Base-by-base conservation (phyloP, 2,888 invertebrate species). In the Melieria crassipennis region DNA sequence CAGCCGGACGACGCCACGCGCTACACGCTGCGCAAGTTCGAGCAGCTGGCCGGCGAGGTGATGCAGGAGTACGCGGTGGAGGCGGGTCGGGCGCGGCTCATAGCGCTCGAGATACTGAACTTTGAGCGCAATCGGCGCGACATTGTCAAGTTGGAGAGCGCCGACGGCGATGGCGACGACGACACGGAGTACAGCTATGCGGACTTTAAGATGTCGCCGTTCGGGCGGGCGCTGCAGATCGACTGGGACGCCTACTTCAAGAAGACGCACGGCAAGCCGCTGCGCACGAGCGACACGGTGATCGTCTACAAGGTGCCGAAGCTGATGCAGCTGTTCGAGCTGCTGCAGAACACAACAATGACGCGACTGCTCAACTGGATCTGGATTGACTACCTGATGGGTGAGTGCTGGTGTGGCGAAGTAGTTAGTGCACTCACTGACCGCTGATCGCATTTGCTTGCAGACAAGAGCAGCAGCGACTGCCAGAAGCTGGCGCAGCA, bases 351-450 rank as follows among this genome's bases (percentile, higher is more conserved):
- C 10, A 84, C 83, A 0, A 80, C 82, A 45, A 75, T 78, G 70
- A 77, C 75, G 3, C 79, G 85, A 0, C 72, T 85, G 64, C 77
- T 82, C 1, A 85, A 85, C 71, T 85, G 84, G 82, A 77, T 85
- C 9, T 85, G 85, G 85, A 82, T 81, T 7, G 81, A 86, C 57
- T 86, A 86, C 71, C 75, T 85, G 7, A 80, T 85, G 79, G 84
- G 85, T 84, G 65, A 72, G 83, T 78, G 6, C 11, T 4, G n/a
- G n/a, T n/a, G n/a, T n/a, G n/a, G n/a, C n/a, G 42, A 16, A 16
- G 13, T 55, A 9, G 16, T 45, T 6, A 10, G 16, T 43, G 1
- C 2, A 3, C 4, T 58, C 4, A 13, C 2, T 42, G 6, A 13
- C 47, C 5, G 45, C 13, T 16, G 7, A n/a, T 48, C 4, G n/a